Percentiles rank a stretch among this genome's conserved stretches.
Evolutionary conservation across 2,888 invertebrate genomes (phyloP).

Genomic region (Notodonta ziczac): DNA sequence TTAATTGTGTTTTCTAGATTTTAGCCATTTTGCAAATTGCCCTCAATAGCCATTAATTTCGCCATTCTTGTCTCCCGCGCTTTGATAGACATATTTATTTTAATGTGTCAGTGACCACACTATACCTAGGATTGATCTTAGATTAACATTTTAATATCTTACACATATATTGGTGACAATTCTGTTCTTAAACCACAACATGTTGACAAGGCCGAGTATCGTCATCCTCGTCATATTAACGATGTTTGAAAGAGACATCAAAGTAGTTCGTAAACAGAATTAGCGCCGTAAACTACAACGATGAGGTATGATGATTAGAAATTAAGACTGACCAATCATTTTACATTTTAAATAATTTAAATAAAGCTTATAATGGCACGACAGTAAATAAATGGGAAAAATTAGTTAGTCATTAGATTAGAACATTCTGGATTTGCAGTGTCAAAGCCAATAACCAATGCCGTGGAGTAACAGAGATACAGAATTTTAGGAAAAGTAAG

Average conservation of each 20-base stretch:
- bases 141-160: slow-evolving; percentile 25
- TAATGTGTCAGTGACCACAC: slow-evolving; percentile 28
- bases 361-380: slow-evolving; percentile 41
- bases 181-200: not conserved
- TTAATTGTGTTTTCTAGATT: too few relatives aligned
- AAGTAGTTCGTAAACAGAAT: not conserved
- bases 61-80: not conserved
- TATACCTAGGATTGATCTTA: slow-evolving; percentile 22
- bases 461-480: not conserved
- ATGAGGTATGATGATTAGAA: slow-evolving; percentile 29
- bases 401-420: slow-evolving; percentile 4
- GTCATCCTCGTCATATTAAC: not conserved
- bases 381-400: slow-evolving; percentile 21
- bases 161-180: slow-evolving; percentile 25
- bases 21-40: too few relatives aligned
- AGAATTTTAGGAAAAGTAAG: too few relatives aligned
- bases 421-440: not conserved
- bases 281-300: slow-evolving; percentile 7
- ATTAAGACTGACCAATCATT: slow-evolving; percentile 12
- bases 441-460: too few relatives aligned
- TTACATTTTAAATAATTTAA: slow-evolving; percentile 21
- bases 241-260: not conserved
- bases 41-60: too few relatives aligned
- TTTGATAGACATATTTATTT: not conserved
- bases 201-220: not conserved